A percentile compares a stretch with the other conserved stretches of the same genome.
phyloP scores from a whole-genome alignment of 1,140 invertebrate species.

The Lepidurus arcticus region DNA sequence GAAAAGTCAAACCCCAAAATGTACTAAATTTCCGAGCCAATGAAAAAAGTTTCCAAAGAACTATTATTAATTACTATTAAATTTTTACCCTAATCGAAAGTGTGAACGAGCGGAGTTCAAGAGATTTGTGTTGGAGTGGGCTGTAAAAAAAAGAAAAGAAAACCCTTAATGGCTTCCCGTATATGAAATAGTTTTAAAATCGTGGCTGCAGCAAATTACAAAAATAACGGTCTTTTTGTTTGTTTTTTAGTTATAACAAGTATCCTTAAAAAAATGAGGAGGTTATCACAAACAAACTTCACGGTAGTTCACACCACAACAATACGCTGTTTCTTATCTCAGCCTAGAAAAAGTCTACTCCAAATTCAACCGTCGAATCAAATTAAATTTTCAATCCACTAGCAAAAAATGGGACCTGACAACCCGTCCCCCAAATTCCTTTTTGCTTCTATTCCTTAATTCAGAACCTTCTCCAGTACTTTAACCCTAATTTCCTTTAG shows the following conservation, averaged over 20 bases:
- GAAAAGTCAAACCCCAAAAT: too few species aligned
- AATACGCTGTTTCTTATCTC: not conserved
- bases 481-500: too few species aligned
- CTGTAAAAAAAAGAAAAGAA: not conserved
- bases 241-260: slow-evolving; percentile 11
- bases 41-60: too few species aligned
- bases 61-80: too few species aligned
- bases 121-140: not conserved
- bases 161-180: not conserved
- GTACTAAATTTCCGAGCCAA: too few species aligned
- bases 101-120: not conserved
- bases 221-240: slow-evolving; percentile 10
- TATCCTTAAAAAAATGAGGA: not conserved
- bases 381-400: too few species aligned
- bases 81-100: too few species aligned
- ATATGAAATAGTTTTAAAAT: not conserved
- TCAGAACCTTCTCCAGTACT: too few species aligned
- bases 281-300: slow-evolving; percentile 22
- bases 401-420: too few species aligned
- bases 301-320: slow-evolving; percentile 20
- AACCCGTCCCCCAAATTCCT: too few species aligned
- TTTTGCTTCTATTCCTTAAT: too few species aligned
- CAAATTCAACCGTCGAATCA: too few species aligned
- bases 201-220: slow-evolving; percentile 16
- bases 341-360: not conserved